Base-by-base conservation (phyloP, 2,888 invertebrate species). In the Meganola albula region DNA sequence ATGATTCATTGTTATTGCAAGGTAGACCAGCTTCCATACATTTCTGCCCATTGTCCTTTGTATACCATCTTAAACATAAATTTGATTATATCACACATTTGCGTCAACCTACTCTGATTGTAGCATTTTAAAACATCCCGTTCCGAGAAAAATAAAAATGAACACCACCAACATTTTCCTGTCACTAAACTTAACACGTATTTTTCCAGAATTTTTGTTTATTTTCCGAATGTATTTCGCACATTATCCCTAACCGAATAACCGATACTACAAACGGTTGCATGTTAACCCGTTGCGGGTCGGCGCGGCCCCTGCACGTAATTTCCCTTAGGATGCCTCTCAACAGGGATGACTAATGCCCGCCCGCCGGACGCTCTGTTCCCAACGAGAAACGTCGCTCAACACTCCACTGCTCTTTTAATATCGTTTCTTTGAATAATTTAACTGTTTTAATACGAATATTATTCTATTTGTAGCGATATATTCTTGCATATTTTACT, bases 241-340 rank as follows among this genome's bases (percentile, higher is more conserved):
- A 30, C 27, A 16, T 26, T 24, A 38, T 29, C 22, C 27, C 20
- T 32, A 31, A 38, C 21, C 32, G 24, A 31, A 21, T 11, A 40
- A 29, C 26, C 40, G 34, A 43, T 39, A 49, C 31, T 30, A 36
- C 43, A 34, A 40, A 34, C 34, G 35, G 9, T 29, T 35, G 33
- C 34, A 33, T 30, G 37, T 46, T 45, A 37, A 46, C 27, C 42
- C 44, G 42, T 38, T 25, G 30, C 39, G 53, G 59, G 63, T 48
- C 48, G 44, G 34, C 9, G 27, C 20, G 43, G 43, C 52, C 41
- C 45, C 48, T 43, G 58, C 57, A 47, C 52, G 70, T 83, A 82
- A 84, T 84, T 84, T 84, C 83, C 83, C 83, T 42, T 54, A 70
- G 83, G 83, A 77, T 69, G 59, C 66, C 76, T 79, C 68, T 82